A percentile compares a stretch with the other conserved stretches of the same genome.
Evolutionary conservation across 2,113 vertebrate species (phyloP).

Genomic region (Xenopus tropicalis): UCB_Xtro_10.0 CM004450.2:82138501-82139000

Average conservation of each 20-base stretch:
- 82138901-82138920: background rate
- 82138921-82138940: background rate
- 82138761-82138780: background rate
- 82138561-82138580: background rate
- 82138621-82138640: background rate
- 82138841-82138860: background rate
- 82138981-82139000: conserved; percentile 52
- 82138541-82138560: background rate
- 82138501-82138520: conserved; percentile 9
- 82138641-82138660: background rate
- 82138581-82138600: background rate
- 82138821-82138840: background rate
- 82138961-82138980: conserved; percentile 50
- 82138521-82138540: background rate
- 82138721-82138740: background rate
- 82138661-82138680: background rate
- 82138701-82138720: background rate
- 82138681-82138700: background rate
- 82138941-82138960: conserved; percentile 52
- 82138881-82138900: background rate
- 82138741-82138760: background rate
- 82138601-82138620: background rate
- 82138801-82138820: background rate
- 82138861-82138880: background rate
- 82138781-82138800: background rate